A percentile compares a stretch with the other conserved stretches of the same genome.
phyloP scores from a whole-genome alignment of 2,888 invertebrate genomes.

The Cacoxenus indagator region DNA sequence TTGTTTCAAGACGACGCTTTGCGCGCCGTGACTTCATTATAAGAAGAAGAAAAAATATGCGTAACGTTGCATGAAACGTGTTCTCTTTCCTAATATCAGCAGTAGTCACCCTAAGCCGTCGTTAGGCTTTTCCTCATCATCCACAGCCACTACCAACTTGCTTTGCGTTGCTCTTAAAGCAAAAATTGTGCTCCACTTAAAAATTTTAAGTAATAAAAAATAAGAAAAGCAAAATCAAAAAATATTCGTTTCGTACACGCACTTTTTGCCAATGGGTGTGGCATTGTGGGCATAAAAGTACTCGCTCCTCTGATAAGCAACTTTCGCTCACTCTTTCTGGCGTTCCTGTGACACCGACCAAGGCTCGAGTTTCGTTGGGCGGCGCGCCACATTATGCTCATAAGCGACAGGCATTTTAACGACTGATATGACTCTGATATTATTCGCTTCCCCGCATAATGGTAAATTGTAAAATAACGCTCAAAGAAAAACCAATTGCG shows the following conservation, averaged over 20 bases:
- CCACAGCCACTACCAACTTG: too few species aligned
- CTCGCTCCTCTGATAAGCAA: slow-evolving; percentile 16
- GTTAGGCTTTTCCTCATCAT: too few species aligned
- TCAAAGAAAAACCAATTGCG: slow-evolving; percentile 8
- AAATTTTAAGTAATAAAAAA: too few species aligned
- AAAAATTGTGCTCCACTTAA: too few species aligned
- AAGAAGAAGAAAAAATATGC: slow-evolving; percentile 1
- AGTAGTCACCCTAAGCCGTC: neutral
- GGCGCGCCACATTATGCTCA: slow-evolving; percentile 52
- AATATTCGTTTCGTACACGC: too few species aligned
- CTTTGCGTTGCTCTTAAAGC: too few species aligned
- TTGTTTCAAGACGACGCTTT: neutral
- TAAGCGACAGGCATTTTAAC: slow-evolving; percentile 63
- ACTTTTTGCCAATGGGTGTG: neutral
- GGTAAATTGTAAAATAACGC: slow-evolving; percentile 35
- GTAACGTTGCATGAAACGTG: slow-evolving; percentile 30
- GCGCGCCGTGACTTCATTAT: neutral
- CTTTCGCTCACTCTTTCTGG: neutral
- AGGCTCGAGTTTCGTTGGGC: neutral
- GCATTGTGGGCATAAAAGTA: slow-evolving; percentile 13
- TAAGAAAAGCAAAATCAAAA: too few species aligned
- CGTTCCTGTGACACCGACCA: neutral
- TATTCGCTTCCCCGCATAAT: too few species aligned
- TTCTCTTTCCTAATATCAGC: neutral
- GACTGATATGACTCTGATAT: slow-evolving; percentile 47